phyloP scores from a whole-genome alignment of 2,888 invertebrate genomes.

The Cerastoderma edule region DNA sequence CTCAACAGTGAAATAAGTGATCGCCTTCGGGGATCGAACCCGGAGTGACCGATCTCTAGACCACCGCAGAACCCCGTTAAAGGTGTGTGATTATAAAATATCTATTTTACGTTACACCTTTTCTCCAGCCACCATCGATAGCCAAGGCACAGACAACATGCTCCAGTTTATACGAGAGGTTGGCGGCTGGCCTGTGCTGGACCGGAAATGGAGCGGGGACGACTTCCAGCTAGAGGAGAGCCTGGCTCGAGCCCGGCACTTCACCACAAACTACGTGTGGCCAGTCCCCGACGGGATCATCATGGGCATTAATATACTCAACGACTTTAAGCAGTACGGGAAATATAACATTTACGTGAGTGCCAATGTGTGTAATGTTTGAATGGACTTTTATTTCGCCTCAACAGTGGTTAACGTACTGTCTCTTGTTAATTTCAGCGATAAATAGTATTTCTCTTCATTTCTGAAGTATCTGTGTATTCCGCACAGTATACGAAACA shows the following conservation, averaged over 20 bases:
- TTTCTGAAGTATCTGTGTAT: no score
- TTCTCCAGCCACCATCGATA: constrained; percentile 87
- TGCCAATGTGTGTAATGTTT: not conserved
- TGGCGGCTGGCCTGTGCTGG: constrained; percentile 93
- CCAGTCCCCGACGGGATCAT: constrained; percentile 56
- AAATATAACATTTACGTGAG: constrained; percentile 59
- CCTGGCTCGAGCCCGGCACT: constrained; percentile 49
- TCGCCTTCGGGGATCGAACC: no score
- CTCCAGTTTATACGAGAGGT: constrained; percentile 87
- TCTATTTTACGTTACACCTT: not conserved
- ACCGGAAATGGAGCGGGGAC: constrained; percentile 87
- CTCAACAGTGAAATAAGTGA: no score
- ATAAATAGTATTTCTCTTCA: no score
- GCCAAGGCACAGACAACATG: constrained; percentile 85
- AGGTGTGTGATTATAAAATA: not conserved
- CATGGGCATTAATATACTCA: constrained; percentile 56
- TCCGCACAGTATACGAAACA: no score
- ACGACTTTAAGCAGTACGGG: constrained; percentile 55
- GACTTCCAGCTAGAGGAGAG: constrained; percentile 79
- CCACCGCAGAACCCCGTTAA: not conserved
- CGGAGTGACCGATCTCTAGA: no score
- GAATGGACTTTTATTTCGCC: no score
- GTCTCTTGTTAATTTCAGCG: no score
- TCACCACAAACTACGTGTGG: constrained; percentile 58
- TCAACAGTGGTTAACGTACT: no score